phyloP scores from a whole-genome alignment of 2,888 invertebrate genomes.

The Aphidoletes aphidimyza region DNA sequence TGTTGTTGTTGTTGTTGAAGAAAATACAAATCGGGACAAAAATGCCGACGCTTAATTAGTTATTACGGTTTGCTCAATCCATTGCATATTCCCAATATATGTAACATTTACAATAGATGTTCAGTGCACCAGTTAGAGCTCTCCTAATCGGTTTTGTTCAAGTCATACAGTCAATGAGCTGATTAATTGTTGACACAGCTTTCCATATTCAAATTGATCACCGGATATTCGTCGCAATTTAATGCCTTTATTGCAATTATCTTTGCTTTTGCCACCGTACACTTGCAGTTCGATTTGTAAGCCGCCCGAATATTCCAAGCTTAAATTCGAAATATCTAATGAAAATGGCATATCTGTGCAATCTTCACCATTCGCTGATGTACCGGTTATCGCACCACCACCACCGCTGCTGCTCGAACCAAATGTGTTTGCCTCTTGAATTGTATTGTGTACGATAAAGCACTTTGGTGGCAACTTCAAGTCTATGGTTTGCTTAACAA shows the following conservation, averaged over 20 bases:
- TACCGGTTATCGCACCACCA: constrained; percentile 54
- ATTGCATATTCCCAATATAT: neutral
- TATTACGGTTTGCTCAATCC: no score
- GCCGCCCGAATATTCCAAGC: constrained; percentile 82
- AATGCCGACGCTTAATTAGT: no score
- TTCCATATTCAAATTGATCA: constrained; percentile 87
- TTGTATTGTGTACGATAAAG: constrained; percentile 69
- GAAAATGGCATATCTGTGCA: constrained; percentile 58
- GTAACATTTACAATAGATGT: neutral
- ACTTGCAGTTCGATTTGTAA: constrained; percentile 87
- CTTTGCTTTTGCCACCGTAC: constrained; percentile 73
- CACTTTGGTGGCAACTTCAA: constrained; percentile 80
- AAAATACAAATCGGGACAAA: no score
- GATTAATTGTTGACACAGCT: constrained; percentile 87
- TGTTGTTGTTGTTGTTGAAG: no score
- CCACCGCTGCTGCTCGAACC: constrained; percentile 57
- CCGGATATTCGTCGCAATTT: constrained; percentile 89
- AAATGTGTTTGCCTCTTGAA: constrained; percentile 23
- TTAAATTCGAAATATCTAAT: constrained; percentile 70
- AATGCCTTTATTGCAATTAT: constrained; percentile 78
- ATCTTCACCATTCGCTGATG: neutral
- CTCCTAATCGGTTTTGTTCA: constrained; percentile 16
- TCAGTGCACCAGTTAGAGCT: neutral
- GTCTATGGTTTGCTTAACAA: constrained; percentile 83
- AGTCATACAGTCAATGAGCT: constrained; percentile 79